These are phyloP conservation scores for Disparrhopalites patrizii DNA, from an alignment of 2,888 invertebrate genomes.

Conservation along the genomic window DNA sequence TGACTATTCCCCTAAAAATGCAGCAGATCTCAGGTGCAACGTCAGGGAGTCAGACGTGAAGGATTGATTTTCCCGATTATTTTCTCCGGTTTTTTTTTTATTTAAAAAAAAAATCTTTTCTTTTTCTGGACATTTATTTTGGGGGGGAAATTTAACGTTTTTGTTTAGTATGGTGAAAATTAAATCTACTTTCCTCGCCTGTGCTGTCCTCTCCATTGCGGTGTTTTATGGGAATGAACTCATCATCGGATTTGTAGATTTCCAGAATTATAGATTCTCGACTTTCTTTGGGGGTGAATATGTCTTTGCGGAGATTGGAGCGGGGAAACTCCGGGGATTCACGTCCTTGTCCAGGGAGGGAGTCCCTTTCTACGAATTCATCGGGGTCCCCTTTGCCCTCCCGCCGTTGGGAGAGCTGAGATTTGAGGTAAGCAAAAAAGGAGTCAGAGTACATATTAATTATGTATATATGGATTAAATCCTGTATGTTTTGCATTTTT, in stretches of 20 bases:
- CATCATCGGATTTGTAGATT: slow-evolving; percentile 18
- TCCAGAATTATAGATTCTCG: slow-evolving; percentile 18
- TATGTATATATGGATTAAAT: too few relatives aligned
- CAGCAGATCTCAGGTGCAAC: too few relatives aligned
- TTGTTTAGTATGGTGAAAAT: too few relatives aligned
- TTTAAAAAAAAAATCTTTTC: too few relatives aligned
- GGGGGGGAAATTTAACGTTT: too few relatives aligned
- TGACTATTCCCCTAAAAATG: too few relatives aligned
- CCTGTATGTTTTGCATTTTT: too few relatives aligned
- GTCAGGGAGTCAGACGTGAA: too few relatives aligned
- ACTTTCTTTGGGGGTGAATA: slow-evolving; percentile 27
- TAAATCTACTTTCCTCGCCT: not conserved
- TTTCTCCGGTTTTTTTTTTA: too few relatives aligned
- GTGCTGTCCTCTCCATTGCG: not conserved
- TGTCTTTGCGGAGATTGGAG: slow-evolving; percentile 2
- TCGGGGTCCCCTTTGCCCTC: slow-evolving; percentile 23
- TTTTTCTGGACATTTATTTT: too few relatives aligned
- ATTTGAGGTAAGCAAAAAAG: slow-evolving; percentile 20
- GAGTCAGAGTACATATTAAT: too few relatives aligned
- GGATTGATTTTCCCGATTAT: too few relatives aligned
- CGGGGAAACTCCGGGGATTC: slow-evolving; percentile 20
- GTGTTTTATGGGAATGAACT: slow-evolving; percentile 22
- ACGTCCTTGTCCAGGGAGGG: slow-evolving; percentile 23
- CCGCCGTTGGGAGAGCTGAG: slow-evolving; percentile 18
- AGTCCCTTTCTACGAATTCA: slow-evolving; percentile 19